Evolutionary conservation across 2,888 invertebrate species (phyloP), one percentile per base, ranked within the genome.

Genomic region (Xestoiulus laeticollis): DNA sequence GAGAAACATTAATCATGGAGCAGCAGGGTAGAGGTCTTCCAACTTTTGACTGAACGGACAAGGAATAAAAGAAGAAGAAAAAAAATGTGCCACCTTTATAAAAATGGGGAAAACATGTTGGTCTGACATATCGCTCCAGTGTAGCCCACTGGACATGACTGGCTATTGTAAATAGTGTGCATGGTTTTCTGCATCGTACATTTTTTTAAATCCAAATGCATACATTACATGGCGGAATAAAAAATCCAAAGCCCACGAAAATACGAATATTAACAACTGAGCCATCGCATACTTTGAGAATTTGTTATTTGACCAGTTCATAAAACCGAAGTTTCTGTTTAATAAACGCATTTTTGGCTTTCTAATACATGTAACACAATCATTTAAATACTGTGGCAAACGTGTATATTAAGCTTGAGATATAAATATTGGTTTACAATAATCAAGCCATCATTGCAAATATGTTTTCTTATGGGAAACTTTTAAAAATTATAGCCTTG

Each of bases 1-100:
- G 85, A 30, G 85, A 85, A 85, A 85, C 85, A 85, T 85, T 85
- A 85, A 85, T 85, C 85, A 85, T 16, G 38, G 84, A 59, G 59
- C 59, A 59, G 59, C 59, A 59, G 19, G 59, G 59, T n/a, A n/a
- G 59, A 59, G 59, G 59, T 59, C 59, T 59, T 59, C 59, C 59
- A 59, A 59, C 59, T 59, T 59, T 59, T 59, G 19, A n/a, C n/a
- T 59, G 59, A 59, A 59, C 59, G 59, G 59, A 59, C 59, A n/a
- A 59, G 59, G 59, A n/a, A n/a, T 16, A 48, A 10, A 43, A 43
- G 48, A n/a, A 59, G 59, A 59, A 59, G 59, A 59, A n/a, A 59
- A 59, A 53, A 59, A 59, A n/a, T 3, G 14, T 16, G 59, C 59
- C 59, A 59, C 59, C n/a, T n/a, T 59, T n/a, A 19, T 59, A n/a